Evolutionary conservation across 2,888 invertebrate genomes (phyloP), one percentile per base, ranked within the genome.

Genomic region (Netelia virgata): DNA sequence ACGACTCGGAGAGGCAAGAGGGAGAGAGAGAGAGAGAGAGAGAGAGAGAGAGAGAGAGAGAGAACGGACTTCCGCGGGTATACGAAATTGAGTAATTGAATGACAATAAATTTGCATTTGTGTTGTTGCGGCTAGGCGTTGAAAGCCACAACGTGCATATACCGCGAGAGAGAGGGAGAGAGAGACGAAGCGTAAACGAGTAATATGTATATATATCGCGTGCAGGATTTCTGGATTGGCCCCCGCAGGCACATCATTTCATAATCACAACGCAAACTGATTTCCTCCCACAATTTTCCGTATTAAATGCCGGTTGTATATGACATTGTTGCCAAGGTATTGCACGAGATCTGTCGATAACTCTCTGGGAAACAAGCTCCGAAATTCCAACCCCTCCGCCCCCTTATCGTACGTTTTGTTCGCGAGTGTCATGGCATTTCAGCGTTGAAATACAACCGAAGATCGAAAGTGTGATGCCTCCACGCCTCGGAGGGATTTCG

Each of bases 31-130:
- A 41, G 64, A 66, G 14, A 18, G 76, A 66, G 57, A 53, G 11
- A 23, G 43, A 14, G 76, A 41, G 64, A 66, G 14, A 18, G 11
- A 23, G 43, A 14, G 76, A 41, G 64, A 66, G 14, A 18, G 76
- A 66, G 57, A 53, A 41, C 64, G 77, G 82, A 84, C 82, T 84
- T 84, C 78, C 82, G 75, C 82, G 73, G 66, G 84, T 78, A 84
- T 90, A 88, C 89, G 90, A 89, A 82, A 91, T 91, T 90, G 92
- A 91, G 91, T 92, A 93, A 93, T 93, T 91, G 91, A 92, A 93
- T 92, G 91, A 92, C 91, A 91, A 93, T 93, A 92, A 93, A 92
- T 93, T 93, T 92, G 92, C 91, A 92, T 92, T 92, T 90, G 90
- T 90, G 91, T 91, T 92, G 91, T 91, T 91, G 91, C 87, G 91